phyloP scores from a whole-genome alignment of 2,113 vertebrate genomes.

The Oryzias melastigma region DNA sequence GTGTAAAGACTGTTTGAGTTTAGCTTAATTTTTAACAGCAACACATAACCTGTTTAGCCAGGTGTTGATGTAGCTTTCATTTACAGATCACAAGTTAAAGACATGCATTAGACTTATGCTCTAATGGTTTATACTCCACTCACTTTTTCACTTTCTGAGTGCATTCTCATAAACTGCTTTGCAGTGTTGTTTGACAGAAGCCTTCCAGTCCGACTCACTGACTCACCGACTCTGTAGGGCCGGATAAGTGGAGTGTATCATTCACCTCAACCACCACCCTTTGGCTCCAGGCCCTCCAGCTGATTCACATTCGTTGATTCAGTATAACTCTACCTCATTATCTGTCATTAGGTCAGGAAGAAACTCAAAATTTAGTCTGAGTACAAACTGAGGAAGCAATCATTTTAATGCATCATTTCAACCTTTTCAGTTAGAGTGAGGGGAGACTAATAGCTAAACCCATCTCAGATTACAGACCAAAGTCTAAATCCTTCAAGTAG shows the following conservation, averaged over 20 bases:
- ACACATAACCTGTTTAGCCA: constrained; percentile 1
- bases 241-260: constrained; percentile 35
- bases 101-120: too few relatives aligned
- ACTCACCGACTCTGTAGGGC: constrained; percentile 4
- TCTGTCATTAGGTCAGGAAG: constrained; percentile 58
- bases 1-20: constrained; percentile 8
- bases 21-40: constrained; percentile 24
- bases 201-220: constrained; percentile 13
- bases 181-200: constrained; percentile 20
- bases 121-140: too few relatives aligned
- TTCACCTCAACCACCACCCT: constrained; percentile 56
- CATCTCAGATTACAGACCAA: constrained; percentile 31
- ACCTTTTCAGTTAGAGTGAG: constrained; percentile 37
- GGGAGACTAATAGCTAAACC: constrained; percentile 32
- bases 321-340: constrained; percentile 56
- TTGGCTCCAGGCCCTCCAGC: constrained; percentile 48
- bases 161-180: constrained; percentile 3
- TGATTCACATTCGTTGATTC: constrained; percentile 53
- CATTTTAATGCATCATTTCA: constrained; percentile 33
- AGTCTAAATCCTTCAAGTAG: constrained; percentile 27
- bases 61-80: constrained; percentile 25
- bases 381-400: constrained; percentile 46
- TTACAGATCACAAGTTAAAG: constrained; percentile 3
- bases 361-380: constrained; percentile 42
- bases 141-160: background rate